Conservation (phyloP, 35 echinoderm and acorn worm genomes). For the Eucidaris tribuloides region DNA sequence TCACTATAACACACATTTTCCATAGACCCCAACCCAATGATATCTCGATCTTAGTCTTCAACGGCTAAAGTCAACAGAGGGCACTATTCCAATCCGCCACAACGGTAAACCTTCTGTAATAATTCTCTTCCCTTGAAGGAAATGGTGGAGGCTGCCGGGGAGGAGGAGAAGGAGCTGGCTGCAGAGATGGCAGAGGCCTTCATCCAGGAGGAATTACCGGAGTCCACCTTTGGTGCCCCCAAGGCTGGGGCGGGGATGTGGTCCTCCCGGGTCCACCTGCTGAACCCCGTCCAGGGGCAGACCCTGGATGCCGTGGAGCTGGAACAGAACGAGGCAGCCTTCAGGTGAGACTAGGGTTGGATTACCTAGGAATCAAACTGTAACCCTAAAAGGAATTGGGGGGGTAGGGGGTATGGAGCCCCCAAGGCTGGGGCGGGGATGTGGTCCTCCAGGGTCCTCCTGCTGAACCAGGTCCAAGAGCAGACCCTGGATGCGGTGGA, state of each 20-base stretch:
- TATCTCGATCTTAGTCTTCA: no score
- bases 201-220: conserved; percentile 82
- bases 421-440: conserved; percentile 97
- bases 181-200: conserved; percentile 99
- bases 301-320: conserved; percentile 64
- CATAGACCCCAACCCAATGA: no score
- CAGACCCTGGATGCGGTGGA: conserved; percentile 62
- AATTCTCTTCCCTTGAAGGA: conserved; percentile 41
- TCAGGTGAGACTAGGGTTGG: conserved; percentile 75
- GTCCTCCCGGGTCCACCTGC: conserved; percentile 74
- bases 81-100: no score
- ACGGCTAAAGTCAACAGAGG: no score
- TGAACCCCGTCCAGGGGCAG: conserved; percentile 79
- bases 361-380: no score
- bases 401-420: no score
- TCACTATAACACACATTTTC: no score
- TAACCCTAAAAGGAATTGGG: no score
- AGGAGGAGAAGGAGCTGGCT: conserved; percentile 94
- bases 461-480: conserved; percentile 76
- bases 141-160: conserved; percentile 99
- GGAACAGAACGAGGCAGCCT: conserved; percentile 98
- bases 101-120: neutral
- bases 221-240: conserved; percentile 83
- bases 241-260: conserved; percentile 99
- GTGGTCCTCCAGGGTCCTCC: conserved; percentile 85